These are phyloP conservation scores for Phataginus tetradactyla DNA, from an alignment of 2,797 vertebrate species.

Conservation along the genomic window DNA sequence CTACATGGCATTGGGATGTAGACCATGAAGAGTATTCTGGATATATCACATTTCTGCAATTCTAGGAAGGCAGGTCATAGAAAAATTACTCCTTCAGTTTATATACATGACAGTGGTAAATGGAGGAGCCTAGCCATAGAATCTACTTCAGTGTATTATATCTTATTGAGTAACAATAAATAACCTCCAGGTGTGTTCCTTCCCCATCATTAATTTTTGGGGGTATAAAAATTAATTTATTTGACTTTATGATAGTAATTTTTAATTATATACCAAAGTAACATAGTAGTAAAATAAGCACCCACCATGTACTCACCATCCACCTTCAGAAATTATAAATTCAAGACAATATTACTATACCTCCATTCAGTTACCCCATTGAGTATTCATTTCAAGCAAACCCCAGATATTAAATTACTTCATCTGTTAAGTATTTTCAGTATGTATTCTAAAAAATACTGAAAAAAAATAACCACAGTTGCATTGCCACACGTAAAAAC, in stretches of 20 bases:
- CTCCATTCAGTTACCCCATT: background rate
- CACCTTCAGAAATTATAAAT: background rate
- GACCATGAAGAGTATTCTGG: background rate
- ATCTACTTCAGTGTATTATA: background rate
- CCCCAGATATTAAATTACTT: background rate
- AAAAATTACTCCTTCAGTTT: background rate
- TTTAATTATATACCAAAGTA: background rate
- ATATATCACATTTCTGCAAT: background rate
- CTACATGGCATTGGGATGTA: background rate
- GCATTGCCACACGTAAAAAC: background rate
- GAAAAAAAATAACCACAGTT: background rate
- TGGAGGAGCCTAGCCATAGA: background rate
- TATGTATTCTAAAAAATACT: background rate
- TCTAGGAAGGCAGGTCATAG: background rate
- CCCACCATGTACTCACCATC: background rate
- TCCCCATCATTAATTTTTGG: background rate
- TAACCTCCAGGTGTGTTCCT: background rate
- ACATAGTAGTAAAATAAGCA: background rate
- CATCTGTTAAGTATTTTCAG: background rate
- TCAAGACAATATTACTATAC: background rate
- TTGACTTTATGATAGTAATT: background rate
- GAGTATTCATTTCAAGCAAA: background rate
- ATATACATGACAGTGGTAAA: background rate
- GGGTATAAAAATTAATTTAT: background rate
- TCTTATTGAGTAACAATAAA: conserved; percentile 26